Conservation (phyloP, 2,888 invertebrate genomes). For the Teleogryllus oceanicus region DNA sequence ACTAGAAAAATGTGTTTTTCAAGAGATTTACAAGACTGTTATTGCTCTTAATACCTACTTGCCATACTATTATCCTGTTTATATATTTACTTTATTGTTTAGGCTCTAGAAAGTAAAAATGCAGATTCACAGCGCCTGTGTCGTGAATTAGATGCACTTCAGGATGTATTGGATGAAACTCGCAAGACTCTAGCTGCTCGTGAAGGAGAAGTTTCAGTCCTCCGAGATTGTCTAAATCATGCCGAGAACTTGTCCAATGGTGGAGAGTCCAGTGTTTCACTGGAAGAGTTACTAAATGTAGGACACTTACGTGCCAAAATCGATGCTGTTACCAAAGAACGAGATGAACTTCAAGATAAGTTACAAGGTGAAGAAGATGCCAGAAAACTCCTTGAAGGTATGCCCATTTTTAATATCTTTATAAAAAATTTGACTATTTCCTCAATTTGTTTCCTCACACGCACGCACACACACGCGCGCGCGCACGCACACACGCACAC, state of each 20-base stretch:
- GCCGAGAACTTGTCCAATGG: conserved; percentile 30
- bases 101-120: conserved; percentile 45
- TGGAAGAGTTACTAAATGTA: conserved; percentile 54
- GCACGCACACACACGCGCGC: too few species aligned
- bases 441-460: too few species aligned
- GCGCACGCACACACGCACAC: too few species aligned
- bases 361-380: conserved; percentile 50
- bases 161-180: conserved; percentile 50
- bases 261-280: conserved; percentile 28
- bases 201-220: conserved; percentile 43
- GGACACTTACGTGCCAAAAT: conserved; percentile 59
- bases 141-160: conserved; percentile 50
- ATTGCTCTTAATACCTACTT: too few species aligned
- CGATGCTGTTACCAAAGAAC: conserved; percentile 54
- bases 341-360: conserved; percentile 49
- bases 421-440: too few species aligned
- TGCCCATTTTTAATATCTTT: not conserved
- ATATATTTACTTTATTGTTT: not conserved
- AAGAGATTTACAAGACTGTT: too few species aligned
- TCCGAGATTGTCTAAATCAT: conserved; percentile 40
- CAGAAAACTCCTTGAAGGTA: conserved; percentile 49
- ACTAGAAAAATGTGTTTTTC: too few species aligned
- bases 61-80: not conserved
- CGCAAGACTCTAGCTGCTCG: conserved; percentile 46
- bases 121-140: conserved; percentile 55